These are phyloP conservation scores for Rhodophaea formosa DNA, from an alignment of 2,888 invertebrate species.

Conservation along the genomic window DNA sequence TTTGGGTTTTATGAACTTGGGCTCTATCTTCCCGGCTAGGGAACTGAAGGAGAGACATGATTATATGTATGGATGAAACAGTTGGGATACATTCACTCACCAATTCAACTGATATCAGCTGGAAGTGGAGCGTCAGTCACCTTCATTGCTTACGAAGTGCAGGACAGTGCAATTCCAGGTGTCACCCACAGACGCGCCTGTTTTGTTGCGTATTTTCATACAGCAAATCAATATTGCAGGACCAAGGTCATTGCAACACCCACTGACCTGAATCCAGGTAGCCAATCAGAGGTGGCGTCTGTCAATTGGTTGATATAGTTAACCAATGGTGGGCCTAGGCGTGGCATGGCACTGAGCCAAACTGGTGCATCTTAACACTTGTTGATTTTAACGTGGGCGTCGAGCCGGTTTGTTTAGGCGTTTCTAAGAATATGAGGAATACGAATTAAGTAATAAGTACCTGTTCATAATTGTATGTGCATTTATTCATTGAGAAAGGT, in stretches of 20 bases:
- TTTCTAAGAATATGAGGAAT: slow-evolving; percentile 6
- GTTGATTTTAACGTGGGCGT: slow-evolving; percentile 49
- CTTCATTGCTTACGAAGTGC: too few species aligned
- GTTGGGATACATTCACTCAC: too few species aligned
- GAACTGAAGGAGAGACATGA: too few species aligned
- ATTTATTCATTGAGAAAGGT: too few species aligned
- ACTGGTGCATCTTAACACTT: slow-evolving; percentile 64
- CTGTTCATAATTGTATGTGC: slow-evolving; percentile 22
- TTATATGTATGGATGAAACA: too few species aligned
- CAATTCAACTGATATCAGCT: too few species aligned
- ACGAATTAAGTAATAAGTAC: slow-evolving; percentile 17
- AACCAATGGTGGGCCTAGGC: slow-evolving; percentile 79
- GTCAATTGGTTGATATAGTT: slow-evolving; percentile 78
- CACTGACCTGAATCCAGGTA: slow-evolving; percentile 68
- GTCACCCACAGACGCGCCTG: not conserved
- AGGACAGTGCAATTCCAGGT: too few species aligned
- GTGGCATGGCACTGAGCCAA: slow-evolving; percentile 78
- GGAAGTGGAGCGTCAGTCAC: too few species aligned
- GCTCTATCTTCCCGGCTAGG: too few species aligned
- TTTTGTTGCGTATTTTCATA: slow-evolving; percentile 11
- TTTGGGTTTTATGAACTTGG: too few species aligned
- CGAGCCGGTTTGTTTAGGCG: slow-evolving; percentile 2
- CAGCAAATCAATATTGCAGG: slow-evolving; percentile 18
- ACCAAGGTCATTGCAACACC: slow-evolving; percentile 32
- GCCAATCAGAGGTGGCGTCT: slow-evolving; percentile 62